Conservation (phyloP, 2,113 vertebrate species). For the Cyanocitta stelleri region DNA sequence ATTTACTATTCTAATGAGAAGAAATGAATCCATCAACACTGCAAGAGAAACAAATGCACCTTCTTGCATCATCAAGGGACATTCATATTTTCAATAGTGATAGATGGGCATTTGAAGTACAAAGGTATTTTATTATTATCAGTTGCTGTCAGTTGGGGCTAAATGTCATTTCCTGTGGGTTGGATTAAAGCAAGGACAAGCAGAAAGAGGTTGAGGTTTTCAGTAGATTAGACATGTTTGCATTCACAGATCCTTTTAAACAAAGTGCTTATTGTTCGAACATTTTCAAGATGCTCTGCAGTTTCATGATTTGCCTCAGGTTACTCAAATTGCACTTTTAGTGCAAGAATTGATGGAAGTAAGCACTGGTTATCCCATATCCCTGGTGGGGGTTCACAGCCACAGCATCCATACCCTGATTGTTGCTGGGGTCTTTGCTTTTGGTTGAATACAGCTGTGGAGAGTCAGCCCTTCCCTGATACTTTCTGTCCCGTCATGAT, state of each 20-base stretch:
- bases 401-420: background rate
- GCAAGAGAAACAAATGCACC: background rate
- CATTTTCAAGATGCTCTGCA: background rate
- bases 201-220: background rate
- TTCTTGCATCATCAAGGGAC: background rate
- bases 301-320: background rate
- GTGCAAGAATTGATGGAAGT: background rate
- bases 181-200: background rate
- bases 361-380: background rate
- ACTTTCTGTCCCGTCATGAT: background rate
- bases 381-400: background rate
- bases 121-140: background rate
- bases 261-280: background rate
- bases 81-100: background rate
- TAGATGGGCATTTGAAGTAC: background rate
- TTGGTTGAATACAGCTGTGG: background rate
- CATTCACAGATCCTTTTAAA: constrained; percentile 14
- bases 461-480: background rate
- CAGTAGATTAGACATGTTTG: background rate
- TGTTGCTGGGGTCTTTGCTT: background rate
- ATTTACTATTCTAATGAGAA: background rate
- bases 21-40: background rate
- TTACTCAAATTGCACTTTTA: background rate
- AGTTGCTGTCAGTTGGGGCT: background rate
- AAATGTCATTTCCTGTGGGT: background rate